Percentiles rank a stretch among this genome's conserved stretches.
phyloP scores from a whole-genome alignment of 2,797 vertebrate genomes.

The Triplophysa yarkandensis region DNA sequence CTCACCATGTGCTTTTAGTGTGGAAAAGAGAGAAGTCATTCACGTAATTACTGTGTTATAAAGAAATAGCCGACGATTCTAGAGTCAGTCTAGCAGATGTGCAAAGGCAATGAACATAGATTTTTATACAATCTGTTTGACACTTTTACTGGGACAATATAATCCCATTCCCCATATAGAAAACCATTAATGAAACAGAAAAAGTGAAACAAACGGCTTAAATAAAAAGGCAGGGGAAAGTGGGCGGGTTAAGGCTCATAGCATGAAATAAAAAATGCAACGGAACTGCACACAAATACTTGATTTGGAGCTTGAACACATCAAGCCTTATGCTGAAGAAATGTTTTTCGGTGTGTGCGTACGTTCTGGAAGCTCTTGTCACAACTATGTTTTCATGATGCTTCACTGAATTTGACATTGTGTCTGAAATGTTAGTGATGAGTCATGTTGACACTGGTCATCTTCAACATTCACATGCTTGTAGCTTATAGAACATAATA shows the following conservation, averaged over 20 bases:
- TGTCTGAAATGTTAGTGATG: slow-evolving; percentile 48
- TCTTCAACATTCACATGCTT: slow-evolving; percentile 45
- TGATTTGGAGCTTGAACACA: not conserved
- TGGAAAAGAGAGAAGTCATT: slow-evolving; percentile 45
- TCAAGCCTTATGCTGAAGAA: slow-evolving; percentile 21
- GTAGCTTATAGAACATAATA: slow-evolving; percentile 57
- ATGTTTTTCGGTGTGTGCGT: slow-evolving; percentile 10
- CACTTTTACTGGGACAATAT: slow-evolving; percentile 48
- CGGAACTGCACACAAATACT: slow-evolving; percentile 39
- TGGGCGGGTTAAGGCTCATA: slow-evolving; percentile 48
- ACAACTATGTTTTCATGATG: slow-evolving; percentile 15
- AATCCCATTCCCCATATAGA: slow-evolving; percentile 34
- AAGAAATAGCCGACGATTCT: slow-evolving; percentile 31
- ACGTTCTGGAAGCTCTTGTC: slow-evolving; percentile 46
- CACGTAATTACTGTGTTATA: slow-evolving; percentile 42
- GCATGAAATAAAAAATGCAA: slow-evolving; percentile 36
- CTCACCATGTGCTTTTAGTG: slow-evolving; percentile 63
- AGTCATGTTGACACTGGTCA: slow-evolving; percentile 42
- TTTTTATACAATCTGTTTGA: slow-evolving; percentile 61
- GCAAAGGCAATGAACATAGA: slow-evolving; percentile 69
- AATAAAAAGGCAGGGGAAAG: slow-evolving; percentile 34
- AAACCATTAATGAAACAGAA: slow-evolving; percentile 46
- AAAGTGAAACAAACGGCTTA: slow-evolving; percentile 46
- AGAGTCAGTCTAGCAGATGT: slow-evolving; percentile 66
- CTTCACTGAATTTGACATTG: not conserved